Base-by-base conservation (phyloP, 2,113 vertebrate species). In the Aspidoscelis tigris region DNA sequence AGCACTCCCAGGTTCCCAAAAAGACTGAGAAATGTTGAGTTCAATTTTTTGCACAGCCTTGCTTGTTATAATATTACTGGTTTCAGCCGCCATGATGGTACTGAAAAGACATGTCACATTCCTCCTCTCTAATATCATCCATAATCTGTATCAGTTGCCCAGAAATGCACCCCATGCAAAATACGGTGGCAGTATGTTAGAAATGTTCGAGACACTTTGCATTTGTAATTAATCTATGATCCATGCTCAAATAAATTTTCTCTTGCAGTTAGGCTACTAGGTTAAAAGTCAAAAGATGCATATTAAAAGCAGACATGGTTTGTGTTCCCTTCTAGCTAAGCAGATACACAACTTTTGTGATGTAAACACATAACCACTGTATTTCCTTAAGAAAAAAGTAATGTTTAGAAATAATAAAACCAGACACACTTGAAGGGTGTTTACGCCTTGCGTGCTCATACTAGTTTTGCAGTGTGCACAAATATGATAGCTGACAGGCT, bases 221-320 rank as follows among this genome's bases (percentile, higher is more conserved):
- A 68, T 76, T 64, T 76, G 61, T 47, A 83, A 73, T 47, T 73
- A 83, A 84, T 82, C 24, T 71, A 55, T 0, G 0, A 47, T 78
- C 77, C 82, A 53, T 26, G 79, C n/a, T 12, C 16, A 10, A 80
- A 71, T 73, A 0, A 7, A n/a, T 76, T 75, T 83, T 76, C 78
- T 89, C 76, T 41, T 64, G 86, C 55, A 39, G 82, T 64, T 74
- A 73, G 68, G 72, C 20, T 58, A 85, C 8, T 78, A 12, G 71
- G 64, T 18, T 82, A 41, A 16, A 33, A 5, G 43, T 76, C 80
- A 78, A 69, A 61, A 86, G 33, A 87, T 71, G 18, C 44, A 72
- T 88, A 22, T 81, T 18, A 69, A 26, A 26, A 65, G 58, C 21
- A 76, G 47, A 5, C 66, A 53, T 83, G 87, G 74, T 24, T 75